These are phyloP conservation scores for Rissa tridactyla DNA, from an alignment of 2,113 vertebrate genomes.

Conservation along the genomic window DNA sequence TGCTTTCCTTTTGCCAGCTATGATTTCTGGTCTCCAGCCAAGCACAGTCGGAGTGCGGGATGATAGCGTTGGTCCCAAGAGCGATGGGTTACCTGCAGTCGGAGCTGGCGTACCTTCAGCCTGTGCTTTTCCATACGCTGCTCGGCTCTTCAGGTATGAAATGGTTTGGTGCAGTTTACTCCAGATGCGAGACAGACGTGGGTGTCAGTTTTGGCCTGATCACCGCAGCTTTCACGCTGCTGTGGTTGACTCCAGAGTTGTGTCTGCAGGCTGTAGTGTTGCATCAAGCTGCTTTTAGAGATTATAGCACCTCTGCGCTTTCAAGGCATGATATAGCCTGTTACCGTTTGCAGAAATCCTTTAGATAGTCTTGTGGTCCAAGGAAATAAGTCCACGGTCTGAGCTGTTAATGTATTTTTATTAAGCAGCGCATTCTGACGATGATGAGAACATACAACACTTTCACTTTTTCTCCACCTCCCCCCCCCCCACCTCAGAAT, in stretches of 20 bases:
- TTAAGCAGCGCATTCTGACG: not conserved
- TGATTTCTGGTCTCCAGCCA: not conserved
- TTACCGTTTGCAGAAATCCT: not conserved
- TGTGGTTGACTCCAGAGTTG: not conserved
- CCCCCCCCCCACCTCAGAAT: not conserved
- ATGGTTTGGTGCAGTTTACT: not conserved
- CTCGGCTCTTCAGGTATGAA: not conserved
- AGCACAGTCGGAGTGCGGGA: not conserved
- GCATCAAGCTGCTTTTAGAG: not conserved
- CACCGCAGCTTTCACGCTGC: not conserved
- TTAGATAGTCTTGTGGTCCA: not conserved
- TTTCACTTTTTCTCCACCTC: not conserved
- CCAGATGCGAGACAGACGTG: rapidly evolving
- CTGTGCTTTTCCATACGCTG: rapidly evolving
- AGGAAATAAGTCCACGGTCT: not conserved
- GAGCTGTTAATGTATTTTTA: not conserved
- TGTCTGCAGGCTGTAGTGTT: not conserved
- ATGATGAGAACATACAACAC: not conserved
- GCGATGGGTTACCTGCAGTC: too few species aligned
- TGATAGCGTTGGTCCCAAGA: not conserved
- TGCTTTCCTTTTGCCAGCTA: not conserved
- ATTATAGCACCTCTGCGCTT: not conserved
- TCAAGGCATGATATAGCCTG: not conserved
- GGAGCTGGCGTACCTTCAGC: not conserved
- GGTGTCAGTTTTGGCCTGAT: not conserved